phyloP scores from a whole-genome alignment of 2,888 invertebrate genomes.

The Plagodis pulveraria region DNA sequence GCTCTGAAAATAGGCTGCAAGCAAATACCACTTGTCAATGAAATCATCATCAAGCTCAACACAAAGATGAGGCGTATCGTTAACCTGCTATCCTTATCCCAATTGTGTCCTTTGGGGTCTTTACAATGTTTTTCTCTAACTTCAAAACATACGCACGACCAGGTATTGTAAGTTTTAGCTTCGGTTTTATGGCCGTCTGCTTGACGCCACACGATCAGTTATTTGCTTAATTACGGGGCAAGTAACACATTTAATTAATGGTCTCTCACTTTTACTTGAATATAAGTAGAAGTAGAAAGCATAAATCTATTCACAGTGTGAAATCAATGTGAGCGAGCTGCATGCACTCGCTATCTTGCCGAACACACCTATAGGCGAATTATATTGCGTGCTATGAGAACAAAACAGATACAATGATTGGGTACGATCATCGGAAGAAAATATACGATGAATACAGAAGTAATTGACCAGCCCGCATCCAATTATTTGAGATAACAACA shows the following conservation, averaged over 20 bases:
- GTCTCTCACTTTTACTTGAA: slow-evolving; percentile 35
- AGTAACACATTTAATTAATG: slow-evolving; percentile 23
- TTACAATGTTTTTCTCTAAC: too few species aligned
- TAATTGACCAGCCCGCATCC: slow-evolving; percentile 12
- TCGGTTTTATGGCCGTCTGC: too few species aligned
- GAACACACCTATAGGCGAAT: slow-evolving; percentile 31
- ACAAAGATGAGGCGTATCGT: too few species aligned
- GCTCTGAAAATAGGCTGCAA: too few species aligned
- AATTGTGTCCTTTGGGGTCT: too few species aligned
- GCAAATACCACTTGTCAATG: too few species aligned
- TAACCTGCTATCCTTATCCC: too few species aligned
- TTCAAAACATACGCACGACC: too few species aligned
- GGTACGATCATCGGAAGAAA: slow-evolving; percentile 15
- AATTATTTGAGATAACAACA: slow-evolving; percentile 5
- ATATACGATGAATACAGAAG: slow-evolving; percentile 7
- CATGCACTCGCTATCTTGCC: slow-evolving; percentile 42
- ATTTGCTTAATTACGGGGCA: slow-evolving; percentile 25
- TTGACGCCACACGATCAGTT: slow-evolving; percentile 12
- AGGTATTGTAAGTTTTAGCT: too few species aligned
- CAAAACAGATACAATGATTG: slow-evolving; percentile 14
- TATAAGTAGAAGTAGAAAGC: slow-evolving; percentile 57
- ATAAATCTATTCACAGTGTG: slow-evolving; percentile 63
- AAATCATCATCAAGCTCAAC: too few species aligned
- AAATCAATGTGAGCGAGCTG: slow-evolving; percentile 60
- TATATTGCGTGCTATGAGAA: slow-evolving; percentile 56